Conservation (phyloP, 2,113 vertebrate genomes). For the Antechinus flavipes region DNA sequence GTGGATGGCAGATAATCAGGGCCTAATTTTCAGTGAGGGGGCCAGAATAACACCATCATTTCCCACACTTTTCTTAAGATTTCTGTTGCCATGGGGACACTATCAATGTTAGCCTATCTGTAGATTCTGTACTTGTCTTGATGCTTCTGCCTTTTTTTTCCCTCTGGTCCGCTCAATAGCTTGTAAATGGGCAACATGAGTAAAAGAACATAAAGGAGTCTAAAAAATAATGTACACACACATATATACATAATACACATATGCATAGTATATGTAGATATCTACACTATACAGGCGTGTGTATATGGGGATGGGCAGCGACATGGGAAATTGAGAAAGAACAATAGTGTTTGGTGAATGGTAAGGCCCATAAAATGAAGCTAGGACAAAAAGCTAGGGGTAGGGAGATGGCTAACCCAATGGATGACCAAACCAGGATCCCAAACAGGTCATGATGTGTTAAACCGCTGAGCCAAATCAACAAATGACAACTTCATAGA, state of each 20-base stretch:
- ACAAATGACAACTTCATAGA: neutral
- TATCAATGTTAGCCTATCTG: constrained; percentile 37
- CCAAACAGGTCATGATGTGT: neutral
- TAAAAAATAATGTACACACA: neutral
- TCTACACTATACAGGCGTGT: too few species aligned
- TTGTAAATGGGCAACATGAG: neutral
- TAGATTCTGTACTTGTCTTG: constrained; percentile 13
- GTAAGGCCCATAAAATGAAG: neutral
- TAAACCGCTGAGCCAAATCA: neutral
- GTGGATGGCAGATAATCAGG: constrained; percentile 1
- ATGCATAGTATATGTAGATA: too few species aligned
- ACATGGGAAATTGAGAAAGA: neutral
- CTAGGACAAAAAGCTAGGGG: neutral
- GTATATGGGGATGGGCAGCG: neutral
- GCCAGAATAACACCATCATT: neutral
- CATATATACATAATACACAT: too few species aligned
- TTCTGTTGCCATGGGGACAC: constrained; percentile 28
- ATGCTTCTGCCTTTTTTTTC: neutral
- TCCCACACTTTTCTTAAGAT: constrained; percentile 53
- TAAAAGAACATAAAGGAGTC: constrained; percentile 12
- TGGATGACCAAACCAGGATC: neutral
- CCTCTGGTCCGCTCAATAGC: constrained; percentile 17
- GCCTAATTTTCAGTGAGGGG: constrained; percentile 30
- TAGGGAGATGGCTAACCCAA: neutral
- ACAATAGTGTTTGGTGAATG: neutral